A percentile compares a stretch with the other conserved stretches of the same genome.
These are phyloP conservation scores for Drosophila sulfurigaster DNA, from an alignment of 1,140 invertebrate genomes.

Conservation along the genomic window DNA sequence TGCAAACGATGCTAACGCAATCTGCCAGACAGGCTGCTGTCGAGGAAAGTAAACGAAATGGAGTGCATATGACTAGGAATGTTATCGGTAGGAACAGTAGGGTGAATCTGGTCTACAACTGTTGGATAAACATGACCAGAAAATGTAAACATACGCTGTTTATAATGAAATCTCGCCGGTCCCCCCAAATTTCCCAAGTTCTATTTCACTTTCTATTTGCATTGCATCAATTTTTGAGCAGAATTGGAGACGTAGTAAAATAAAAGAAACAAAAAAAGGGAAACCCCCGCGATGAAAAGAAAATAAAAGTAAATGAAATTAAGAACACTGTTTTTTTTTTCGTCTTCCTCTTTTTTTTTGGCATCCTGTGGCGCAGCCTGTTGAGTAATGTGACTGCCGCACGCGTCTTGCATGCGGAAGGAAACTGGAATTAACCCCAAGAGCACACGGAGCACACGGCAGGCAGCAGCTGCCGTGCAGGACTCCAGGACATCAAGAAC, in stretches of 20 bases:
- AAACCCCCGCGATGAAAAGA: constrained; percentile 20
- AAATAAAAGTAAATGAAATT: constrained; percentile 70
- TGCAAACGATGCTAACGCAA: constrained; percentile 6
- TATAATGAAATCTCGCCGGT: constrained; percentile 27
- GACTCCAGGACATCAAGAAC: constrained; percentile 11
- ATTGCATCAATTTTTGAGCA: constrained; percentile 55
- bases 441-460: constrained; percentile 11
- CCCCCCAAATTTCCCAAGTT: constrained; percentile 19
- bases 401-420: constrained; percentile 53
- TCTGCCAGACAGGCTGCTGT: constrained; percentile 39
- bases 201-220: constrained; percentile 40
- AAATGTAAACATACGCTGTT: constrained; percentile 69
- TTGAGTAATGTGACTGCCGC: constrained; percentile 61
- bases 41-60: constrained; percentile 32
- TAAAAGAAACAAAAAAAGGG: constrained; percentile 28
- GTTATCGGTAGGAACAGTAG: background rate
- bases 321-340: constrained; percentile 47
- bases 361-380: constrained; percentile 56
- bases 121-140: constrained; percentile 42
- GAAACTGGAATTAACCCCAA: constrained; percentile 54
- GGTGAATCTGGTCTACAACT: constrained; percentile 11
- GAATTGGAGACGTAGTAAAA: constrained; percentile 13
- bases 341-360: background rate
- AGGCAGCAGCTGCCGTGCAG: constrained; percentile 48
- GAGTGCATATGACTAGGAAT: constrained; percentile 8